A percentile compares a stretch with the other conserved stretches of the same genome.
Conservation (phyloP, 35 echinoderm and acorn worm species). For the Hemicentrotus pulcherrimus region DNA sequence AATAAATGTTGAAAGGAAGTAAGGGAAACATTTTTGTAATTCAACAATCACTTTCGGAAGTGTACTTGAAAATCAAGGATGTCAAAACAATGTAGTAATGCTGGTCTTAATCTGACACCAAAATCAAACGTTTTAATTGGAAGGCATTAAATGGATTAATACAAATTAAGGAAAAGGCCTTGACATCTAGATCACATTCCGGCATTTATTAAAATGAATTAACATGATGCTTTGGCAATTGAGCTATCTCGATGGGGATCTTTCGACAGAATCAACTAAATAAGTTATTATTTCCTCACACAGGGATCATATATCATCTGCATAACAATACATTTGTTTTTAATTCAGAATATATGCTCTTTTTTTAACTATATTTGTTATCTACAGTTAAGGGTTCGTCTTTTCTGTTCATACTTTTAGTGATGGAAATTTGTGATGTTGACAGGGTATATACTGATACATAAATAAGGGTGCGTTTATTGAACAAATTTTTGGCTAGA, state of each 20-base stretch:
- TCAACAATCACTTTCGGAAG: neutral
- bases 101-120: neutral
- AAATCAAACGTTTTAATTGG: neutral
- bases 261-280: neutral
- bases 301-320: neutral
- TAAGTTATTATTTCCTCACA: constrained; percentile 20
- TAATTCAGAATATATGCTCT: no score
- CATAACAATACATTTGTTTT: neutral
- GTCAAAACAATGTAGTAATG: neutral
- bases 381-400: no score
- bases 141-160: neutral
- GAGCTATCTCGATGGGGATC: neutral
- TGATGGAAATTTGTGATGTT: no score
- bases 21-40: neutral
- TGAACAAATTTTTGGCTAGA: no score
- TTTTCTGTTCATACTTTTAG: no score
- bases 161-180: neutral
- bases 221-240: neutral
- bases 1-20: neutral
- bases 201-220: neutral
- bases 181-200: neutral
- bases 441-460: no score
- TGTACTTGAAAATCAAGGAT: neutral
- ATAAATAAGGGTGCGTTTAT: no score
- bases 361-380: no score